Evolutionary conservation across 2,888 invertebrate species (phyloP).

Genomic region (Capitulum mitella): DNA sequence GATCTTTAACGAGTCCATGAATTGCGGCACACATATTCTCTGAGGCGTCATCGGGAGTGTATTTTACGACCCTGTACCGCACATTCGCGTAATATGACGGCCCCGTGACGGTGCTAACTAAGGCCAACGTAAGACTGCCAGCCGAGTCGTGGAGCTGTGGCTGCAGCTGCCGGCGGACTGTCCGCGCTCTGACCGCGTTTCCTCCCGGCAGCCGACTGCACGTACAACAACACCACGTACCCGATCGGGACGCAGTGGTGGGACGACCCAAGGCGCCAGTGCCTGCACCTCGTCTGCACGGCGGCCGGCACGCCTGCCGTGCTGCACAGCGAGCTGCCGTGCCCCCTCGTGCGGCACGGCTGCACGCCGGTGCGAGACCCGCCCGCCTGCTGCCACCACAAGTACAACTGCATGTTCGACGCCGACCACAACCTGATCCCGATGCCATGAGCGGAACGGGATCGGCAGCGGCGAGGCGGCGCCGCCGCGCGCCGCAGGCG

Average conservation of each 20-base stretch:
- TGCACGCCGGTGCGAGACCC: background rate
- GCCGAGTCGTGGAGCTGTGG: too few species aligned
- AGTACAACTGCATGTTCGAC: slow-evolving; percentile 21
- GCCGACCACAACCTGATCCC: background rate
- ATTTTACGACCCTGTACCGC: too few species aligned
- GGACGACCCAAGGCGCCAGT: background rate
- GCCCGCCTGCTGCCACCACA: slow-evolving; percentile 13
- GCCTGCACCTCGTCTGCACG: background rate
- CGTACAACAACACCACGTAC: background rate
- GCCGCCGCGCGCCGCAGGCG: too few species aligned
- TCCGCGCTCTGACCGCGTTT: background rate
- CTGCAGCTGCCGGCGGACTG: too few species aligned
- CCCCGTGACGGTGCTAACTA: too few species aligned
- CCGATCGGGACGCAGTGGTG: background rate
- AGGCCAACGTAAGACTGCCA: too few species aligned
- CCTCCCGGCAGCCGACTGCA: background rate
- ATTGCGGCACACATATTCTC: too few species aligned
- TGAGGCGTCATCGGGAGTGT: too few species aligned
- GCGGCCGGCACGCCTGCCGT: background rate
- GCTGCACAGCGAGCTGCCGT: background rate
- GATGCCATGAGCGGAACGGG: too few species aligned
- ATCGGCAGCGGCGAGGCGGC: too few species aligned
- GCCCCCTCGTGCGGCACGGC: background rate
- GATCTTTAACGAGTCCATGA: too few species aligned
- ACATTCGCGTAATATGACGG: too few species aligned